Evolutionary conservation across 2,888 invertebrate species (phyloP).

Genomic region (Drosophila tanythrix): DNA sequence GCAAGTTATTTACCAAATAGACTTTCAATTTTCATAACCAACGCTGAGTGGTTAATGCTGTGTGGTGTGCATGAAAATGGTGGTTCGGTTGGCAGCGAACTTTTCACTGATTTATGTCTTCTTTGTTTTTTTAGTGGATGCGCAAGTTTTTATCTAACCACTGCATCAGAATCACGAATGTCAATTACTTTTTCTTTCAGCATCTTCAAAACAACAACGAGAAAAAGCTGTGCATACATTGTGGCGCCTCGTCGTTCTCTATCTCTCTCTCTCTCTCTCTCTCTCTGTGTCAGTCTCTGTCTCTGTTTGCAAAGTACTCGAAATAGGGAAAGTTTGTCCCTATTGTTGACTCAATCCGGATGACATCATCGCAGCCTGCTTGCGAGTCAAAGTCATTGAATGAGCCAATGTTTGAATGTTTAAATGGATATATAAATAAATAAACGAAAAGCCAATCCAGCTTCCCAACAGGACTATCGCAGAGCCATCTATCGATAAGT

Average conservation of each 20-base stretch:
- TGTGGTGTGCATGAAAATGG: not conserved
- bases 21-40: constrained; percentile 77
- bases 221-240: constrained; percentile 68
- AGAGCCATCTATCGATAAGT: constrained; percentile 47
- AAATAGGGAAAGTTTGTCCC: constrained; percentile 71
- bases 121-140: constrained; percentile 69
- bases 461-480: constrained; percentile 21
- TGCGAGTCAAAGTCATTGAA: constrained; percentile 35
- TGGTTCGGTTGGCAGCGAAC: not conserved
- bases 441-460: constrained; percentile 25
- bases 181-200: constrained; percentile 67
- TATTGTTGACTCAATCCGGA: constrained; percentile 55
- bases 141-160: constrained; percentile 65
- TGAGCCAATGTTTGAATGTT: constrained; percentile 15
- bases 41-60: constrained; percentile 15
- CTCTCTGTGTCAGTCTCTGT: not conserved
- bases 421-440: constrained; percentile 43
- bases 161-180: constrained; percentile 73
- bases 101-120: constrained; percentile 60
- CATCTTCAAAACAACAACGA: constrained; percentile 11
- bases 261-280: not conserved
- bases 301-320: constrained; percentile 9
- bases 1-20: constrained; percentile 40
- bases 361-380: constrained; percentile 65
- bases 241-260: constrained; percentile 37